Base-by-base conservation (phyloP, 1,140 invertebrate genomes). In the Bombus waltoni region DNA sequence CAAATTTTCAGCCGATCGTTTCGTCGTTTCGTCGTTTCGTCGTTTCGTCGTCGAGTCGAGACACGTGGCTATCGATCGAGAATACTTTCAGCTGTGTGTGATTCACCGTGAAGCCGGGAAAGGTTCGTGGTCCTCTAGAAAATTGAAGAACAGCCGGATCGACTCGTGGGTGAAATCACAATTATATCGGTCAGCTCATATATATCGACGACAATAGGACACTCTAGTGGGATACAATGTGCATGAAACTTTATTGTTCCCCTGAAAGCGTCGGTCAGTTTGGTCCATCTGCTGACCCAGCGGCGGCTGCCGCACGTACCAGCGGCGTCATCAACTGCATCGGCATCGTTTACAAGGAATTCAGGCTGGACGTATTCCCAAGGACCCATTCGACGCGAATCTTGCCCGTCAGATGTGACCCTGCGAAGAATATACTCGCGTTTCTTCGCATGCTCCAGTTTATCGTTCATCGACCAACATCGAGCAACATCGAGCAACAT, bases 271-370 rank as follows among this genome's bases (percentile, higher is more conserved):
- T 40, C 83, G 89, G 89, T 90, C 89, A 90, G 89, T 90, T 87
- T 44, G 89, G 90, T 90, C 89, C 90, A 91, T 91, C 90, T 91
- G 90, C 90, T 91, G 90, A 91, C 74, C 87, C 66, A 89, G 90
- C 90, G 81, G 44, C 86, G 84, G 78, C 85, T 83, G 80, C 66
- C 86, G 83, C 87, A 82, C 79, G 87, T 85, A 87, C 81, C 68
- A 73, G 73, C 66, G 70, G 68, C 81, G 70, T 91, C 89, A 83
- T 88, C 89, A 84, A 84, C 85, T 83, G 86, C 89, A 83, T 90
- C 75, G 88, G 71, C 82, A 71, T 87, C 85, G 73, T 83, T 83
- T 85, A 85, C 83, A 80, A 86, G 65, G 38, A 83, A 35, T 83
- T 87, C 59, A 40, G 72, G 73, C 59, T 80, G 80, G 59, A 88